Conservation (phyloP, 2,113 vertebrate genomes). For the Cinclus cinclus region DNA sequence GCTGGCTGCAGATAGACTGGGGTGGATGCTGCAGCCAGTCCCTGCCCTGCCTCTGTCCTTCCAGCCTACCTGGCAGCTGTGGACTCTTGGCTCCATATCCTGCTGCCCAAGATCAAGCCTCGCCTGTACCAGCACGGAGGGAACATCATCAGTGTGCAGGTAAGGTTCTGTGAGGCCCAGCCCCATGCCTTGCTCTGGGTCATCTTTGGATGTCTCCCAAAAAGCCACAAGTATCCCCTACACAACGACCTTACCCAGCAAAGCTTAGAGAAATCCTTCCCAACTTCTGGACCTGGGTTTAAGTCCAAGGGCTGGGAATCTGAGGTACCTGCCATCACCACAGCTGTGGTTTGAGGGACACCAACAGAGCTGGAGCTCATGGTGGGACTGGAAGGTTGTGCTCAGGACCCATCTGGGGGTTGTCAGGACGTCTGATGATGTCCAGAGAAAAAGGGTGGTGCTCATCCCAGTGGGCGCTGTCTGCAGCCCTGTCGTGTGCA, state of each 20-base stretch:
- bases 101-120: constrained; percentile 86
- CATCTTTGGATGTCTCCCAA: not conserved
- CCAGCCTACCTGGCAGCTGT: constrained; percentile 88
- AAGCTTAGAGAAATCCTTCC: not conserved
- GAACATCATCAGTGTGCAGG: constrained; percentile 95
- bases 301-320: not conserved
- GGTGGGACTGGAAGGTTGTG: not conserved
- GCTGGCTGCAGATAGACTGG: not conserved
- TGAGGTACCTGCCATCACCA: not conserved
- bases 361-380: not conserved
- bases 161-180: constrained; percentile 11
- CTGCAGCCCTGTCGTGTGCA: not conserved
- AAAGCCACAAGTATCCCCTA: not conserved
- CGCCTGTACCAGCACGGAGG: constrained; percentile 90
- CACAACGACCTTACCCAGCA: not conserved
- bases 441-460: not conserved
- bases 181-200: not conserved
- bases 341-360: not conserved
- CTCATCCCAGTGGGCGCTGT: accelerated
- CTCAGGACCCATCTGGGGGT: not conserved
- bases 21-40: not conserved
- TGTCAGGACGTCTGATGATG: not conserved
- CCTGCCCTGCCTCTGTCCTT: not conserved
- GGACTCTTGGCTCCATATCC: constrained; percentile 86
- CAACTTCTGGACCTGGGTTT: not conserved